Base-by-base conservation (phyloP, 1,140 invertebrate species). In the Aporrectodea caliginosa region DNA sequence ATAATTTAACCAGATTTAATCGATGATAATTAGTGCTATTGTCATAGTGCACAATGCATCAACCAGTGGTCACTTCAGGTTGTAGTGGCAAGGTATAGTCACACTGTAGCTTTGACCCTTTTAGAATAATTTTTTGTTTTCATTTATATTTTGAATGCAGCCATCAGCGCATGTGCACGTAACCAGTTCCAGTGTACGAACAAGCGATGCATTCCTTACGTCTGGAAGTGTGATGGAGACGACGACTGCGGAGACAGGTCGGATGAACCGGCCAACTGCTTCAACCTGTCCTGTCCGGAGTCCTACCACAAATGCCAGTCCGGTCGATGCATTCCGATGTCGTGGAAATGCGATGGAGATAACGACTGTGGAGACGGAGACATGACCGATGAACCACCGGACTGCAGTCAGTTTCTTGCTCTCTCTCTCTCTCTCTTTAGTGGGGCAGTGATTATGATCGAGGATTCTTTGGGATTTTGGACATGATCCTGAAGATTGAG, bases 131-230 rank as follows among this genome's bases (percentile, higher is more conserved):
- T n/a, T n/a, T n/a, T n/a, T n/a, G n/a, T n/a, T n/a, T n/a, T n/a
- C n/a, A n/a, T n/a, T n/a, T n/a, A n/a, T n/a, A n/a, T n/a, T n/a
- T n/a, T n/a, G n/a, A n/a, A n/a, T n/a, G n/a, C 80, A 81, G 80
- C 76, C 14, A 33, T 73, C 14, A 89, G 93, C 73, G 87, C 95
- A 0, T 98, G 96, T 86, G 94, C 93, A 30, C 91, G 93, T 0
- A 95, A 94, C 83, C 95, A 98, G 87, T 98, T 97, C 91, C 91
- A 95, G 31, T 99, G 97, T 88, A 92, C 91, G 16, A 94, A 92
- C 83, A 94, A 94, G 1, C 90, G 96, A 1, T 98, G 96, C 83
- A 97, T 98, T 69, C 93, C 95, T 93, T 98, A 84, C 96, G 95
- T 86, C 86, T 91, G 0, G 96, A 97, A 83, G 74, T 96, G 94